A percentile compares a stretch with the other conserved stretches of the same genome.
These are phyloP conservation scores for Arrhamphus sclerolepis DNA, from an alignment of 2,797 vertebrate species.

Conservation along the genomic window DNA sequence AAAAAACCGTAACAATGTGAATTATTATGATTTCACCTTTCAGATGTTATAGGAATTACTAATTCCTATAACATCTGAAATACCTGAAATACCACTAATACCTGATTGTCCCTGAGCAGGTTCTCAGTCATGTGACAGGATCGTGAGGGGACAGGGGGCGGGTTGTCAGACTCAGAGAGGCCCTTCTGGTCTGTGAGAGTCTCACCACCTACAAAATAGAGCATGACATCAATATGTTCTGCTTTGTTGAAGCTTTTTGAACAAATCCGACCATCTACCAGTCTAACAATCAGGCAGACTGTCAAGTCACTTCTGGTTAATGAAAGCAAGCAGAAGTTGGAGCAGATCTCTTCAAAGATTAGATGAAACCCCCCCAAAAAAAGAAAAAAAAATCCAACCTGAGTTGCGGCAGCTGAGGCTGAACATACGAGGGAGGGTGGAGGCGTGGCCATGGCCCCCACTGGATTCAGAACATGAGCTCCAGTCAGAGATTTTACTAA, in stretches of 20 bases:
- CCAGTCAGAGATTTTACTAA: slow-evolving; percentile 64
- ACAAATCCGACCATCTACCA: not conserved
- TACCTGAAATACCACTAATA: slow-evolving; percentile 52
- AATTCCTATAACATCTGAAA: too few relatives aligned
- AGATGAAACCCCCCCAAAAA: too few relatives aligned
- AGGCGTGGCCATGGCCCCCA: slow-evolving; percentile 55
- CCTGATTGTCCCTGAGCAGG: slow-evolving; percentile 87
- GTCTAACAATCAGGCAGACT: not conserved
- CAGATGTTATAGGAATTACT: too few relatives aligned
- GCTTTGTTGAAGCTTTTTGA: not conserved
- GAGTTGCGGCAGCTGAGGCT: slow-evolving; percentile 48
- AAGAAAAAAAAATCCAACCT: slow-evolving; percentile 47
- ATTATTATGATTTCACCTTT: too few relatives aligned
- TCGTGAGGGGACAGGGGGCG: slow-evolving; percentile 80
- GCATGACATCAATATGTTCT: not conserved
- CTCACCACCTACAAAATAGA: slow-evolving; percentile 36
- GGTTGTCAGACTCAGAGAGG: slow-evolving; percentile 22
- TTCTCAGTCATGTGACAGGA: slow-evolving; percentile 89
- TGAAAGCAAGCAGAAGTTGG: too few relatives aligned
- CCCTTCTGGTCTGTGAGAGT: slow-evolving; percentile 20
- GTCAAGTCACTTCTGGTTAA: too few relatives aligned
- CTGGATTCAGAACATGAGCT: slow-evolving; percentile 44
- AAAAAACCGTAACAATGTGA: too few relatives aligned
- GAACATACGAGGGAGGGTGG: slow-evolving; percentile 76
- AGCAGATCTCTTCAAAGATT: not conserved